Conservation (phyloP, 2,888 invertebrate genomes). For the Nyleta sp. region DNA sequence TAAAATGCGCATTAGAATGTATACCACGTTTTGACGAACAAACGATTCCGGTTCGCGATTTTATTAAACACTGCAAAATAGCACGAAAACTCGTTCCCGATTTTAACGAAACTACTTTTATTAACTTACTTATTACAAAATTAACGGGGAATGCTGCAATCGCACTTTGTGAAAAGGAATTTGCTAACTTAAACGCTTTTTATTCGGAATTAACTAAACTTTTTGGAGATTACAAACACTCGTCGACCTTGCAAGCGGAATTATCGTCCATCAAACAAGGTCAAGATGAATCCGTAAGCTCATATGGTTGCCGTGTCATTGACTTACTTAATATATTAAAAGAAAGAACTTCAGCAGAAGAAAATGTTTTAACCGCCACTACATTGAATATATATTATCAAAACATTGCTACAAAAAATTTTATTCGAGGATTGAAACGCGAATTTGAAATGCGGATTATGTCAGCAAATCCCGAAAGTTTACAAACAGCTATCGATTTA, state of each 20-base stretch:
- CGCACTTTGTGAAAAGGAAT: not conserved
- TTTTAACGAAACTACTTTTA: not conserved
- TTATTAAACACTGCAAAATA: not conserved
- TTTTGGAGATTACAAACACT: not conserved
- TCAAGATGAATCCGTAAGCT: not conserved
- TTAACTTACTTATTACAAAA: not conserved
- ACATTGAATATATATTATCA: not conserved
- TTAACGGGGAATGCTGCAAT: not conserved
- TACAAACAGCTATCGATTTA: not conserved
- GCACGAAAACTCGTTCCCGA: not conserved
- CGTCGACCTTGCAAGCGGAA: slow-evolving; percentile 1
- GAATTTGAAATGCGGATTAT: not conserved
- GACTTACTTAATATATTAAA: not conserved
- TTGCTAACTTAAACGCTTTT: not conserved
- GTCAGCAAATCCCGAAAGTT: not conserved
- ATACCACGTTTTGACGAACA: not conserved
- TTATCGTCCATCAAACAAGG: not conserved
- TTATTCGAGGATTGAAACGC: not conserved
- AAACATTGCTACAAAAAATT: not conserved
- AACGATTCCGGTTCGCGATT: not conserved
- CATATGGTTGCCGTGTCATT: slow-evolving; percentile 5
- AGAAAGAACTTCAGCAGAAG: slow-evolving; percentile 1
- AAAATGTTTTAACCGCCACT: no score
- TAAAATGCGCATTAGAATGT: not conserved
- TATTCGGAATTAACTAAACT: not conserved